Conservation (phyloP, 2,113 vertebrate genomes). For the Diphyllodes magnificus region DNA sequence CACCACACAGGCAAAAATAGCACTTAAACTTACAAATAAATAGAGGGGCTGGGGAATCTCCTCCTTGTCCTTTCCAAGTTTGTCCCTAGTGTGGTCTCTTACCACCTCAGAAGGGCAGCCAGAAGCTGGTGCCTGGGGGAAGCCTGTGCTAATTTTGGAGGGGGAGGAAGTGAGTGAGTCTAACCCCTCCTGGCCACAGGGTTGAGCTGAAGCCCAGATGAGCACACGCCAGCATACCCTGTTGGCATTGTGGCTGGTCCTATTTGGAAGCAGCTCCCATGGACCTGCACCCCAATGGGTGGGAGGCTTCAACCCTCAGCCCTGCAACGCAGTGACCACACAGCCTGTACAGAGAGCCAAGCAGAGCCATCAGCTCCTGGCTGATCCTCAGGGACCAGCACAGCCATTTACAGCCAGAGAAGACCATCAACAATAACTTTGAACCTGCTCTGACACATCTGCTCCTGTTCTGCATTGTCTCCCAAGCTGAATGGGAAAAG, state of each 20-base stretch:
- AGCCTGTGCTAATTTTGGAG: background rate
- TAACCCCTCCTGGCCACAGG: background rate
- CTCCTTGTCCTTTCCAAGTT: background rate
- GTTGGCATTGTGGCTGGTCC: background rate
- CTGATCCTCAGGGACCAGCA: background rate
- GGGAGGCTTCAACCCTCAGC: background rate
- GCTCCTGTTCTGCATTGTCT: background rate
- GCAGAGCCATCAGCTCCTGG: background rate
- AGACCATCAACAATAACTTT: background rate
- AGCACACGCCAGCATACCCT: accelerated
- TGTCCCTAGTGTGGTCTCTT: background rate
- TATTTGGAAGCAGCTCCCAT: background rate
- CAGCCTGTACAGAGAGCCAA: background rate
- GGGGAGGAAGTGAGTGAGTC: background rate
- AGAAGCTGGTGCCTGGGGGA: background rate
- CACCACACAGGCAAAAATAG: conserved; percentile 30
- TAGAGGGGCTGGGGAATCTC: conserved; percentile 1
- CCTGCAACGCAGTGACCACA: background rate
- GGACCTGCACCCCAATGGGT: background rate
- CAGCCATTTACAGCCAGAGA: background rate
- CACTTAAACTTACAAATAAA: conserved; percentile 60
- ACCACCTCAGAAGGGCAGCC: background rate
- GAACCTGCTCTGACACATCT: background rate
- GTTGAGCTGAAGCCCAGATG: background rate
- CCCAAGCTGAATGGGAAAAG: accelerated